phyloP scores from a whole-genome alignment of 2,113 vertebrate species.

The Bambusicola thoracicus region DNA sequence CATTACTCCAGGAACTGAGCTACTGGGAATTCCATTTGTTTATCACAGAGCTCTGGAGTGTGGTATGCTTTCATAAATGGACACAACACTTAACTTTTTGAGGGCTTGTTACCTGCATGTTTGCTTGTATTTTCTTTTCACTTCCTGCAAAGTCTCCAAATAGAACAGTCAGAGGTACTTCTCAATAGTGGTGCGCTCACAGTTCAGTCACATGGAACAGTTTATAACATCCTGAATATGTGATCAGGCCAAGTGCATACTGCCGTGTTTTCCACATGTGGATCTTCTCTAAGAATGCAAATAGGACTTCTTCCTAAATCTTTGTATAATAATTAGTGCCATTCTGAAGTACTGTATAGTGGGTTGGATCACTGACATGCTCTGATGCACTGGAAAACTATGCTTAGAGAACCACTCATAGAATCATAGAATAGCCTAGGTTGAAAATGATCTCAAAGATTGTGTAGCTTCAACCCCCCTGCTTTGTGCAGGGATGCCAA shows the following conservation, averaged over 20 bases:
- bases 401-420: background rate
- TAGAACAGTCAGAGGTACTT: background rate
- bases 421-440: no score
- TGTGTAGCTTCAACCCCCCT: no score
- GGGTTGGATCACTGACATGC: fast-evolving
- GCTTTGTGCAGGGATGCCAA: no score
- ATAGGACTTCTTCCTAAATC: background rate
- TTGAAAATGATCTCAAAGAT: no score
- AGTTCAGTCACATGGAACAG: background rate
- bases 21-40: background rate
- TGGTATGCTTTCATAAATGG: background rate
- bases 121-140: background rate
- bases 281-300: background rate
- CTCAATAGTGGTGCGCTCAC: background rate
- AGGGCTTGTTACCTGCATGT: background rate
- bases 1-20: background rate
- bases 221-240: background rate
- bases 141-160: fast-evolving
- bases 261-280: background rate
- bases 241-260: background rate
- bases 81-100: background rate
- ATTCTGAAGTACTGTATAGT: background rate
- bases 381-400: background rate
- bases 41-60: background rate
- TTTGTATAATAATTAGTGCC: background rate